Percentiles rank a stretch among this genome's conserved stretches.
phyloP scores from a whole-genome alignment of 2,113 vertebrate species.

The Numenius arquata region DNA sequence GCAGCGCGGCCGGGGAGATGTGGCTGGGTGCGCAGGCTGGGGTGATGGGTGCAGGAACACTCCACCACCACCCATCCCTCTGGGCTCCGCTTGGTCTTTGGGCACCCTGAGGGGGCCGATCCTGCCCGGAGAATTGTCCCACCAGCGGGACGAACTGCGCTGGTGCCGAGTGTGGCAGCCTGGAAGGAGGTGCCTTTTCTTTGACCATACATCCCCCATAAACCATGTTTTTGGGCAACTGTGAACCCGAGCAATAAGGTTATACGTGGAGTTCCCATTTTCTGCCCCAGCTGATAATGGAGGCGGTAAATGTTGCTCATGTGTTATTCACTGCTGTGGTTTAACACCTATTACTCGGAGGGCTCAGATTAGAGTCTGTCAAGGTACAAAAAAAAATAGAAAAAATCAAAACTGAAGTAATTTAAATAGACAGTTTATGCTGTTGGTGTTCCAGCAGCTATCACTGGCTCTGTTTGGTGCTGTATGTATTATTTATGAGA shows the following conservation, averaged over 20 bases:
- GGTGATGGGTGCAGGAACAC: neutral
- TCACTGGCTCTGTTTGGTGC: neutral
- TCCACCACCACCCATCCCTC: neutral
- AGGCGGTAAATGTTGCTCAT: neutral
- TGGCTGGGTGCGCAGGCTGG: neutral
- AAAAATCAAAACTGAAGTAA: neutral
- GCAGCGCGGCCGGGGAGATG: fast-evolving
- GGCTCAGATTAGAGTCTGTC: neutral
- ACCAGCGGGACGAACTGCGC: neutral
- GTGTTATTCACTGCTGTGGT: neutral
- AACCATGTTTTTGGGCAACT: neutral
- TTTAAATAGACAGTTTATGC: neutral
- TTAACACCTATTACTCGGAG: neutral
- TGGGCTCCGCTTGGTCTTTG: fast-evolving
- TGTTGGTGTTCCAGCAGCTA: neutral
- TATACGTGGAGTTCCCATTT: neutral
- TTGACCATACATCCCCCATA: neutral
- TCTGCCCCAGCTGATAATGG: neutral
- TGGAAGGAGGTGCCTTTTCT: neutral
- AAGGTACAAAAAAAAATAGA: neutral
- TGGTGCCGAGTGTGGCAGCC: neutral
- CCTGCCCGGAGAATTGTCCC: neutral
- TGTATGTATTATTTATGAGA: slow-evolving; percentile 34
- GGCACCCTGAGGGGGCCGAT: neutral
- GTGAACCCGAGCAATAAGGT: neutral